phyloP scores from a whole-genome alignment of 2,888 invertebrate species.

The Digitonthophagus gazella region DNA sequence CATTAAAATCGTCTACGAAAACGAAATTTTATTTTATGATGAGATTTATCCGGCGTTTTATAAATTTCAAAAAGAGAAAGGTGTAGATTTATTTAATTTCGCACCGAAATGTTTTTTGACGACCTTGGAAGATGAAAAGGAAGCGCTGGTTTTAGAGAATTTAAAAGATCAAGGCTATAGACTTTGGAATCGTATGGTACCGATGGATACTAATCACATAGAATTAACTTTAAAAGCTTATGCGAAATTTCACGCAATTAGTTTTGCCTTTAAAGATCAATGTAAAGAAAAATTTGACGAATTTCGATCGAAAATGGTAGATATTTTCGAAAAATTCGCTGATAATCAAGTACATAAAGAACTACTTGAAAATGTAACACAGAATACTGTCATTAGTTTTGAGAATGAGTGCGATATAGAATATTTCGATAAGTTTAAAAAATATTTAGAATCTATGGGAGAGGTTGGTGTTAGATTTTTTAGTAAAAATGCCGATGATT shows the following conservation, averaged over 20 bases:
- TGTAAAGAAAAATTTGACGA: conserved; percentile 15
- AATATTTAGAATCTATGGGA: background rate
- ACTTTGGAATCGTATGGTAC: conserved; percentile 23
- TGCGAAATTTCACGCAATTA: conserved; percentile 27
- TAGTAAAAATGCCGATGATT: background rate
- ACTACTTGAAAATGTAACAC: background rate
- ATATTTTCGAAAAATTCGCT: conserved; percentile 15
- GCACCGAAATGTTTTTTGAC: conserved; percentile 26
- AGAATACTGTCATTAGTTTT: conserved; percentile 11
- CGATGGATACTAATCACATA: conserved; percentile 27
- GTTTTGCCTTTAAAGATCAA: conserved; percentile 27
- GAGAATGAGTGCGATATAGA: conserved; percentile 12
- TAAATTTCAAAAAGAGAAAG: conserved; percentile 22
- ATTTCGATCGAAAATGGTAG: conserved; percentile 11
- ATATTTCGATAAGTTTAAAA: conserved; percentile 1
- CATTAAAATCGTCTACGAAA: conserved; percentile 20
- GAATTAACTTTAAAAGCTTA: conserved; percentile 20
- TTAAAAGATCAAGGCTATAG: conserved; percentile 23
- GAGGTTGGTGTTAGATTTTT: background rate
- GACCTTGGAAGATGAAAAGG: conserved; percentile 9
- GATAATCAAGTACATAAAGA: background rate
- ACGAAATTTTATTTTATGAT: conserved; percentile 27
- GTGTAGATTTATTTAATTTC: conserved; percentile 14
- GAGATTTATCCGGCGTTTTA: conserved; percentile 21
- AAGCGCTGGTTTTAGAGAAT: conserved; percentile 25